Base-by-base conservation (phyloP, 2,797 vertebrate genomes). In the Tangara arthus region DNA sequence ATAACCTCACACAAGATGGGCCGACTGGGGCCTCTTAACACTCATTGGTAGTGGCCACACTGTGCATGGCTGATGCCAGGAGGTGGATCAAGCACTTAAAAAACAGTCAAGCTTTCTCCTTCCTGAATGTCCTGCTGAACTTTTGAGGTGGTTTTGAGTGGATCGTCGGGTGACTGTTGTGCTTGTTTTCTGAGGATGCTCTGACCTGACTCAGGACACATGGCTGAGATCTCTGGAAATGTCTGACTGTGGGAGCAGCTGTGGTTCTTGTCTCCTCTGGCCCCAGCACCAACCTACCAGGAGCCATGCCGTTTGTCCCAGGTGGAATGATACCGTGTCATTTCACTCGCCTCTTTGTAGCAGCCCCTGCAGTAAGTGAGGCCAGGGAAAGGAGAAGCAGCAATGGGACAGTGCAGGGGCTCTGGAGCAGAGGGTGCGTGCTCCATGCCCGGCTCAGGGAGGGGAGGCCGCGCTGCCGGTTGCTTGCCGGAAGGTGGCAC, bases 401-500 rank as follows among this genome's bases (percentile, higher is more conserved):
- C n/a, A 4, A 0, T 0, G 0, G 42, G 15, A 12, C 6, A 4
- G n/a, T 1, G 17, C 41, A 3, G 28, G 23, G 37, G 6, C 35
- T 32, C 12, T 35, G 65, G 55, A 37, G 77, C 32, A 2, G 10
- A 27, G 49, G 59, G 7, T 41, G 27, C 19, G 13, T 15, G 13
- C 27, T 77, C 35, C 64, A 1, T 49, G 63, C 47, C 47, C 24
- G 16, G 50, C 79, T 23, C 55, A 8, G n/a, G n/a, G 39, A 23
- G 39, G 30, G 11, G 70, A 39, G 64, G 39, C 80, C 18, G 87
- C 60, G 73, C 59, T 89, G 93, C 44, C 69, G 2, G 55, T 3
- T 16, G 5, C 89, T 57, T 77, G 95, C 95, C 96, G 15, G 89
- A 35, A 96, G 96, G 94, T 96, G 96, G 96, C 96, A 69, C 94